A percentile compares a stretch with the other conserved stretches of the same genome.
Evolutionary conservation across 2,113 vertebrate genomes (phyloP).

Genomic region (Bambusicola thoracicus): DNA sequence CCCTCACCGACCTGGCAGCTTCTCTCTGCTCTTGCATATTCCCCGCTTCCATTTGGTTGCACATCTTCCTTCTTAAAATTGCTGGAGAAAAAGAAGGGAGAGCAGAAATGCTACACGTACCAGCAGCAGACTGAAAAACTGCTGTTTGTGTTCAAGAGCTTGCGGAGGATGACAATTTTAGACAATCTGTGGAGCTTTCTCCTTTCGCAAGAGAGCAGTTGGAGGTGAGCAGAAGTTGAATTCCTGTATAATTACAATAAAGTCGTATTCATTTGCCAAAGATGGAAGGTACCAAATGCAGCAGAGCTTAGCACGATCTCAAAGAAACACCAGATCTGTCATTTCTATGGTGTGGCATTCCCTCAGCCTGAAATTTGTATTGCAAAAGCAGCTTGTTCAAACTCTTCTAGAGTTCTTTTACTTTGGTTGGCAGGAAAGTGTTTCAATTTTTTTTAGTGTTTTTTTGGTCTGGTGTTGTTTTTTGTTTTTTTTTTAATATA

Average conservation of each 20-base stretch:
- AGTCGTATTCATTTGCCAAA: background rate
- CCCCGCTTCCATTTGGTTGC: background rate
- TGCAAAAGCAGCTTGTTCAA: background rate
- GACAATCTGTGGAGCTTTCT: background rate
- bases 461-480: background rate
- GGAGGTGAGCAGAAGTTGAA: constrained; percentile 38
- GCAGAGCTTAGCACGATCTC: constrained; percentile 11
- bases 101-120: background rate
- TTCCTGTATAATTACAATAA: background rate
- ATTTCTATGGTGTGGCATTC: background rate
- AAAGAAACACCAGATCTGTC: constrained; percentile 5
- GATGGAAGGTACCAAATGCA: constrained; percentile 6
- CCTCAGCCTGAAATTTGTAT: background rate
- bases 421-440: constrained; percentile 11
- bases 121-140: background rate
- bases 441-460: background rate
- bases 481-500: background rate
- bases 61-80: background rate
- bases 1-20: background rate
- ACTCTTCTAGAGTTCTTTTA: constrained; percentile 9
- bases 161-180: background rate
- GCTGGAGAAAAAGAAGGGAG: background rate
- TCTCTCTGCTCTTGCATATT: background rate
- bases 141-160: background rate
- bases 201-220: background rate